Evolutionary conservation across 2,888 invertebrate genomes (phyloP).

Genomic region (Priocnemis perturbator): DNA sequence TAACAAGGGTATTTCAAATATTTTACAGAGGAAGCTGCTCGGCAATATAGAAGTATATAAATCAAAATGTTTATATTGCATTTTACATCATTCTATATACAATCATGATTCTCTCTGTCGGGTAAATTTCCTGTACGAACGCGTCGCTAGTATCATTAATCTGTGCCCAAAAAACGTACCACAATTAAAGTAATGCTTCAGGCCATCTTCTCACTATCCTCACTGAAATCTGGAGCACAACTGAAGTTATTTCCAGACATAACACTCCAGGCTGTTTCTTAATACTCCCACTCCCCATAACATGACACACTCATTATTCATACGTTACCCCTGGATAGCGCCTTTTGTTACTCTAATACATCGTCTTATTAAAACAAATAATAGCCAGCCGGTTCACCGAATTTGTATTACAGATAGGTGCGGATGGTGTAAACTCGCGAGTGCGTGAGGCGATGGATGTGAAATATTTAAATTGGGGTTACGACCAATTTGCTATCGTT

Average conservation of each 20-base stretch:
- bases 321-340: background rate
- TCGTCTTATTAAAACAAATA: background rate
- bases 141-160: no score
- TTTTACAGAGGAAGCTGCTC: background rate
- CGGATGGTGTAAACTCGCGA: conserved; percentile 94
- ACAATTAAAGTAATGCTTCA: no score
- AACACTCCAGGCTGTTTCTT: conserved; percentile 49
- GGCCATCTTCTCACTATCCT: background rate
- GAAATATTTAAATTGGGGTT: conserved; percentile 88
- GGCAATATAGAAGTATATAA: background rate
- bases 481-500: conserved; percentile 94
- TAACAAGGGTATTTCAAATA: background rate
- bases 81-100: no score
- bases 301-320: no score
- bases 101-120: no score
- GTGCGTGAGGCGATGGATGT: conserved; percentile 90
- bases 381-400: no score
- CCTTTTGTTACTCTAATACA: conserved; percentile 24
- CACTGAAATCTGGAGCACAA: conserved; percentile 54
- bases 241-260: conserved; percentile 69
- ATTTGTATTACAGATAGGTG: conserved; percentile 83
- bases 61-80: background rate
- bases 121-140: no score
- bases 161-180: no score
- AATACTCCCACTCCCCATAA: conserved; percentile 38